These are phyloP conservation scores for Pluvialis apricaria DNA, from an alignment of 2,113 vertebrate genomes.

Conservation along the genomic window DNA sequence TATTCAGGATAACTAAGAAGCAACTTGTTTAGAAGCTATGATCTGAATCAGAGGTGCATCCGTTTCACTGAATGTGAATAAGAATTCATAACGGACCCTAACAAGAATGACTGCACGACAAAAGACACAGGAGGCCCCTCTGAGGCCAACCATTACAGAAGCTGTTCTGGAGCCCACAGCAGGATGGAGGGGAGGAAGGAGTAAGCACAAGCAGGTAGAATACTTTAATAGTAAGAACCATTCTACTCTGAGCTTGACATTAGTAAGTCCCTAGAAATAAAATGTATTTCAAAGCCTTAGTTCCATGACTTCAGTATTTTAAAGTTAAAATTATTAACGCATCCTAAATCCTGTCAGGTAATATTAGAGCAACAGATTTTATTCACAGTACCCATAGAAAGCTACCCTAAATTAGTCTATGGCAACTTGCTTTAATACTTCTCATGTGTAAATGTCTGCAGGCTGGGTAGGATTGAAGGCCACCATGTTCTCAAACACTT, in stretches of 20 bases:
- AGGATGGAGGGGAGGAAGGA: not conserved
- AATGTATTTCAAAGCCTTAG: not conserved
- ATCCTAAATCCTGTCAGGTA: not conserved
- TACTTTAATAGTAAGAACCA: not conserved
- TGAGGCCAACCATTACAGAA: not conserved
- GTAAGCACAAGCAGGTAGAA: not conserved
- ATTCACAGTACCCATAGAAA: not conserved
- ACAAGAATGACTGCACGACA: not conserved
- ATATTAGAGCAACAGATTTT: not conserved
- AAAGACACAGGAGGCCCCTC: rapidly evolving
- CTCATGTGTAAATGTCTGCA: not conserved
- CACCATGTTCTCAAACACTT: not conserved
- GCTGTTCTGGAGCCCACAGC: not conserved
- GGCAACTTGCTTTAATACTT: not conserved
- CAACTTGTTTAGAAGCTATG: not conserved
- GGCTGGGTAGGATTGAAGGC: not conserved
- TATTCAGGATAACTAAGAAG: not conserved
- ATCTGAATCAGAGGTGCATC: not conserved
- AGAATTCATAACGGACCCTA: not conserved
- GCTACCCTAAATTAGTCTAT: not conserved
- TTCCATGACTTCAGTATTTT: not conserved
- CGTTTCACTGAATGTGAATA: not conserved
- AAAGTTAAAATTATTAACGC: not conserved
- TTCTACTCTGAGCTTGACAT: not conserved
- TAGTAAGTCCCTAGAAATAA: not conserved